These are phyloP conservation scores for Eupithecia inturbata DNA, from an alignment of 2,888 invertebrate genomes.

Conservation along the genomic window DNA sequence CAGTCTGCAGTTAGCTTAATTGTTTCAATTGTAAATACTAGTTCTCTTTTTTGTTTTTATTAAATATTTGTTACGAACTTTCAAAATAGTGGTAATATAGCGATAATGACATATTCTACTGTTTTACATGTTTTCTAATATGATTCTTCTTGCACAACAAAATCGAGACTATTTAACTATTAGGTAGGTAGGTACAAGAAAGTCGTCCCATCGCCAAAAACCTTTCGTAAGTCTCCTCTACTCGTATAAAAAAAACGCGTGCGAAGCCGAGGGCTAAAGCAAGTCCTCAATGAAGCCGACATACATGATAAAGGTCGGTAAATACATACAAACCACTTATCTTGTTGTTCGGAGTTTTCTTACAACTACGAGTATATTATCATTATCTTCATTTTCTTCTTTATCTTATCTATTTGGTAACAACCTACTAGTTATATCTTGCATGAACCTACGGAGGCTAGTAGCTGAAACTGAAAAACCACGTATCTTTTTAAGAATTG, in stretches of 20 bases:
- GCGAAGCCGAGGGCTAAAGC: neutral
- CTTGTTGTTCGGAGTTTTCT: neutral
- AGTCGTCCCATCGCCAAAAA: neutral
- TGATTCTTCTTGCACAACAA: neutral
- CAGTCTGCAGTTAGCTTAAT: too few relatives aligned
- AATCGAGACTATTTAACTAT: neutral
- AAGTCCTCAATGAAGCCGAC: neutral
- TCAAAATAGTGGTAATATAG: too few relatives aligned
- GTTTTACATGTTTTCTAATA: neutral
- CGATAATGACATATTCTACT: neutral
- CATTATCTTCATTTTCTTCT: neutral
- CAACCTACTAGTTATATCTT: neutral
- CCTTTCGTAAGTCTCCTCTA: too few relatives aligned
- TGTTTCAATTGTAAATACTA: too few relatives aligned
- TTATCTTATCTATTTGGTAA: neutral
- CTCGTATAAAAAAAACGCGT: neutral
- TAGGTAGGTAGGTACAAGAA: too few relatives aligned
- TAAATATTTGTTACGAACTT: too few relatives aligned
- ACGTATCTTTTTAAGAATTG: too few relatives aligned
- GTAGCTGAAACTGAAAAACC: too few relatives aligned
- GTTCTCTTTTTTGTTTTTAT: too few relatives aligned
- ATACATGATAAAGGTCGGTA: neutral
- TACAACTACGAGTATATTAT: neutral
- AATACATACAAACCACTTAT: neutral
- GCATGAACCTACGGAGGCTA: too few relatives aligned